Conservation (phyloP, 2,797 vertebrate genomes). For the Poecilia picta region DNA sequence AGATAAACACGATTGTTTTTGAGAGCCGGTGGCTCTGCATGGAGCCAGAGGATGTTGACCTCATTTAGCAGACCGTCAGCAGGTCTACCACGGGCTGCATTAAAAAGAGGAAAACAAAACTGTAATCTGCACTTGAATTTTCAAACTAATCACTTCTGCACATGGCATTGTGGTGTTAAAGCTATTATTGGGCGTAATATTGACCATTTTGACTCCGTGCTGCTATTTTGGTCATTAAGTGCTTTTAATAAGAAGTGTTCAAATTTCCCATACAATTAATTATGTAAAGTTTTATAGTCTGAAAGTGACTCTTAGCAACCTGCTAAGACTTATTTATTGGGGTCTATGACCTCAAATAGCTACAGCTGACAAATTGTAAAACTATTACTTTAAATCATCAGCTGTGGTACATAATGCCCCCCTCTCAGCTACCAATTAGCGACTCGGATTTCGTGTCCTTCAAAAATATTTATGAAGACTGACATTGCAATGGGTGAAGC, state of each 20-base stretch:
- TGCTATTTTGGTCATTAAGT: neutral
- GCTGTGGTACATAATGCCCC: neutral
- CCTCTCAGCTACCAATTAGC: neutral
- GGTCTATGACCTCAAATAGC: neutral
- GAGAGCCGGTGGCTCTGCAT: conserved; percentile 16
- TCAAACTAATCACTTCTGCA: conserved; percentile 10
- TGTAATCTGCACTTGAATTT: conserved; percentile 38
- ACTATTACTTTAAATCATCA: neutral
- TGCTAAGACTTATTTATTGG: neutral
- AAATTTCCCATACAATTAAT: neutral
- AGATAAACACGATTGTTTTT: conserved; percentile 44
- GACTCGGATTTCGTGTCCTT: neutral
- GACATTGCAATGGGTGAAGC: neutral
- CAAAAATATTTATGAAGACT: neutral
- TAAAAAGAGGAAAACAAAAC: conserved; percentile 14
- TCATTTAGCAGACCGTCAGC: conserved; percentile 21
- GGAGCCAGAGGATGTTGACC: conserved; percentile 28
- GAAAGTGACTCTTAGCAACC: neutral
- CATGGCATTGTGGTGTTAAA: neutral
- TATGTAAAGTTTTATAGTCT: neutral
- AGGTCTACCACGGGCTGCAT: conserved; percentile 10
- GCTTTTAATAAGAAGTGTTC: neutral
- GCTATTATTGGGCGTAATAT: neutral
- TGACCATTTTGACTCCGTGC: neutral
- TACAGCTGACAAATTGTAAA: neutral